phyloP scores from a whole-genome alignment of 2,797 vertebrate genomes.

The Premnoplex brunnescens region DNA sequence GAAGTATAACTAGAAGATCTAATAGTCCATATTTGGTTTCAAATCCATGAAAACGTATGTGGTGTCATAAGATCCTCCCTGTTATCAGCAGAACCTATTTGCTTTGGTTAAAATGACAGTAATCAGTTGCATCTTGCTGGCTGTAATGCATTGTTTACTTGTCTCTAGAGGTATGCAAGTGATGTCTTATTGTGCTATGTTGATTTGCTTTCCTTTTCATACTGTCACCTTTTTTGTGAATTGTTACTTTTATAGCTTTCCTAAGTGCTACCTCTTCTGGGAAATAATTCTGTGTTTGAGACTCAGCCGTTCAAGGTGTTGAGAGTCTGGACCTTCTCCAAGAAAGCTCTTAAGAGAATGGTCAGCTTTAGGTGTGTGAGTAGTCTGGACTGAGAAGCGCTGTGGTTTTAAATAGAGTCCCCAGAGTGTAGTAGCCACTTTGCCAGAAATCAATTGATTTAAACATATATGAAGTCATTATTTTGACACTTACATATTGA shows the following conservation, averaged over 20 bases:
- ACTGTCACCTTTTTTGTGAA: neutral
- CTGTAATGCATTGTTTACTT: neutral
- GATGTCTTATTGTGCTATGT: neutral
- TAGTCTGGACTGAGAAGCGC: neutral
- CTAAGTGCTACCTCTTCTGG: constrained; percentile 20
- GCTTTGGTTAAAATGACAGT: neutral
- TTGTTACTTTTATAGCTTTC: constrained; percentile 11
- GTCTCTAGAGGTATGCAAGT: neutral
- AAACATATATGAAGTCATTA: neutral
- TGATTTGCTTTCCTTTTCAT: constrained; percentile 32
- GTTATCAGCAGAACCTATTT: neutral
- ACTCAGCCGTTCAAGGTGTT: constrained; percentile 33
- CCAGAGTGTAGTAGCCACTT: neutral
- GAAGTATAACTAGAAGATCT: neutral
- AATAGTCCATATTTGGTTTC: neutral
- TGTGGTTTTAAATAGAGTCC: neutral
- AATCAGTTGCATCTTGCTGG: constrained; percentile 5
- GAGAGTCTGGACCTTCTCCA: constrained; percentile 38
- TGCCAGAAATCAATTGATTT: neutral
- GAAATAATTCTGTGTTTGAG: constrained; percentile 23
- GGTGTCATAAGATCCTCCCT: neutral
- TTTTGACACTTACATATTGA: neutral
- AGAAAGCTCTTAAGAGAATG: neutral
- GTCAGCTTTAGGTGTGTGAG: neutral
- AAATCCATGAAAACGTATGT: neutral